Evolutionary conservation across 1,140 invertebrate species (phyloP), one percentile per base, ranked within the genome.

Genomic region (Drosophila bipectinata): DNA sequence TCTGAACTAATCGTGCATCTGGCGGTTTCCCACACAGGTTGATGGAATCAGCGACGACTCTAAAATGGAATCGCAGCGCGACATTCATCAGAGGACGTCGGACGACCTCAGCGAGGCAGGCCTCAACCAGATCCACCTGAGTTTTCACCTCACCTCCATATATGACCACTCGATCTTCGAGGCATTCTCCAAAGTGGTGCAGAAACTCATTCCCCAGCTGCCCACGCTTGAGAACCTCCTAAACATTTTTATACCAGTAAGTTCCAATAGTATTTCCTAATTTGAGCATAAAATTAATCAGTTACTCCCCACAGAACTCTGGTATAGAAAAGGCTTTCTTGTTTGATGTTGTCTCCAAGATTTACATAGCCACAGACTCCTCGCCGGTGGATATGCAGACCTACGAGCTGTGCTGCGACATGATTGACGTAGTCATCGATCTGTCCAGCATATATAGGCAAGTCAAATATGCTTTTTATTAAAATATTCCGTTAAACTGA

Each of bases 91-190:
- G 72, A 93, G 98, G 84, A 98, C 98, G 0, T 98, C 96, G 72
- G 98, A 99, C 92, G 98, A 99, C 92, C 93, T 99, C 32, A 93
- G 94, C 49, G 98, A 99, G 93, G 95, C 96, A 48, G 97, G 97
- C 91, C 92, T 94, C 67, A 96, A 97, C 84, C 95, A 97, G 92
- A 96, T 98, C 61, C 96, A 97, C 92, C 92, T 98, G 14, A 98
- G 98, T 90, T 99, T 99, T 93, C 98, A 99, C 92, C 93, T 99
- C 41, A 99, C 99, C 10, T 99, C 98, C 62, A 99, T 99, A 74
- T 99, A 99, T 92, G 99, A 99, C 93, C 99, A 99, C 92, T 99
- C 98, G 62, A 99, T 99, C 93, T 99, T 99, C 93, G 99, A 99
- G 94, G 99, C 99, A 12, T 99, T 99, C 92, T 99, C 98, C 80